Evolutionary conservation across 2,113 vertebrate genomes (phyloP).

Genomic region (Smithornis capensis): DNA sequence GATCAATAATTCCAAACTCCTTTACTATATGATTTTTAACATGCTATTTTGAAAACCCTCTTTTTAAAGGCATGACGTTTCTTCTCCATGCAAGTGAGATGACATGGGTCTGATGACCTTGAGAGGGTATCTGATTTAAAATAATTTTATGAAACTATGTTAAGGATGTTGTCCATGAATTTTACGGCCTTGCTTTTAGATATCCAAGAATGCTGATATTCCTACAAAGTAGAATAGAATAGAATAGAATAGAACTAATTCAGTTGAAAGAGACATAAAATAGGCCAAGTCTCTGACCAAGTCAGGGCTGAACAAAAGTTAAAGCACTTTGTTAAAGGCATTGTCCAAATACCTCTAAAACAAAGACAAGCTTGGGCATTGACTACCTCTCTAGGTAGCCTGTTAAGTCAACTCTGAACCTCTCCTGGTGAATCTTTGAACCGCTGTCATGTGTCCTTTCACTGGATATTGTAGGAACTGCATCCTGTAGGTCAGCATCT

Average conservation of each 20-base stretch:
- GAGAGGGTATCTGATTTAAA: neutral
- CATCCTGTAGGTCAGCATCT: neutral
- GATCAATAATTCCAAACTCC: neutral
- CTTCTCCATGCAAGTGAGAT: fast-evolving
- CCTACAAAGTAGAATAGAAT: neutral
- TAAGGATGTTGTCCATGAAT: neutral
- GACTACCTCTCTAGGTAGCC: neutral
- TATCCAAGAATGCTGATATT: neutral
- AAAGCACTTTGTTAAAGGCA: neutral
- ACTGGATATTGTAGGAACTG: too few relatives aligned
- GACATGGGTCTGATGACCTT: neutral
- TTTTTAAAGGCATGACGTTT: neutral
- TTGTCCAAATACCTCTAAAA: neutral
- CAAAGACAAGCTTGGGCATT: fast-evolving
- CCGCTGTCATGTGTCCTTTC: fast-evolving
- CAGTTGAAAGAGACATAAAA: neutral
- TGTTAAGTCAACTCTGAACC: neutral
- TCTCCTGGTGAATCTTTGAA: neutral
- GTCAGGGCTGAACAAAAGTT: neutral
- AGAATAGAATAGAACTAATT: too few relatives aligned
- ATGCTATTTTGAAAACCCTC: fast-evolving
- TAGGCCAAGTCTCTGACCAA: neutral
- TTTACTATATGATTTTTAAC: neutral
- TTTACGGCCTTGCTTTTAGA: neutral
- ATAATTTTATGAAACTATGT: neutral